Base-by-base conservation (phyloP, 2,888 invertebrate species). In the Dasypolia templi region DNA sequence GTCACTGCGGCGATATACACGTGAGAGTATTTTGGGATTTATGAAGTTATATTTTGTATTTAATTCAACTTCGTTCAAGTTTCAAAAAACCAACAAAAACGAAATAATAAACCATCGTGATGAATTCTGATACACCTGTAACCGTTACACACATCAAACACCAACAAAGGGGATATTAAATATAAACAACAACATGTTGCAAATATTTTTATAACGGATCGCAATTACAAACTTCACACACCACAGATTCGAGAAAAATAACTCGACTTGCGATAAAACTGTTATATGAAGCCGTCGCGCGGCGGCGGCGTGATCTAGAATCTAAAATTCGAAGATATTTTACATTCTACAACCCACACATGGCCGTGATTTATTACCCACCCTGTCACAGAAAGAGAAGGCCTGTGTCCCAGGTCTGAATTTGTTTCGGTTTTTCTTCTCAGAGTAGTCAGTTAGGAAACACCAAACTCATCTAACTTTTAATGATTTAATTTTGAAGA, bases 231-330 rank as follows among this genome's bases (percentile, higher is more conserved):
- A 59, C 51, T 46, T 59, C 29, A 22, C 49, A 56, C 12, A 44
- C 69, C 58, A 44, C 68, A 59, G 69, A 68, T 51, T 68, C 7
- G 35, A 68, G 53, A 75, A 14, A 59, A 77, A 44, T 42, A 32
- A 56, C 9, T 44, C 12, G 44, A 39, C 39, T 29, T 26, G 26
- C 39, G 17, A 39, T 32, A 29, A 44, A 61, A 35, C 5, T 44
- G n/a, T 3, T n/a, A n/a, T n/a, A n/a, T n/a, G 11, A 35, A 46
- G 17, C 11, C 6, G 35, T 5, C 35, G 35, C 35, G 35, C n/a
- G n/a, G n/a, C n/a, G n/a, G n/a, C n/a, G 12, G 19, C 17, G 6
- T 59, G 14, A 26, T 3, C 26, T 5, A 14, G 19, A 35, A 6
- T 11, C 0, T 14, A 14, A 26, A 53, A n/a, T 3, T n/a, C 1